These are phyloP conservation scores for Andricus curvator DNA, from an alignment of 2,888 invertebrate genomes.

Conservation along the genomic window DNA sequence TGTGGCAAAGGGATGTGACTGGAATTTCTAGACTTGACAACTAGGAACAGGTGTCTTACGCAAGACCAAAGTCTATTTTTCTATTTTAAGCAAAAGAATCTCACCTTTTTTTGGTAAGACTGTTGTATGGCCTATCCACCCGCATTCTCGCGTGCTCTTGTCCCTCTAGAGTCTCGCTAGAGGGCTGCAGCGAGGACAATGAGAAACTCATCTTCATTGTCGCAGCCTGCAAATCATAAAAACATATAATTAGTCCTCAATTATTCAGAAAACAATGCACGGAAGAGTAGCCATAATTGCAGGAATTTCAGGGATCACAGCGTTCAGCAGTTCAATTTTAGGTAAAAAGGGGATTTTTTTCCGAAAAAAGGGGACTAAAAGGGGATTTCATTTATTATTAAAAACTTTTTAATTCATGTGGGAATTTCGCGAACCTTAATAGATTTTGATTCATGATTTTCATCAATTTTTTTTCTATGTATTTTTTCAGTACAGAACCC, in stretches of 20 bases:
- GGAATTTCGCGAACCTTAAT: too few species aligned
- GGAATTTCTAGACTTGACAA: conserved; percentile 4
- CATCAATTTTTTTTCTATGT: too few species aligned
- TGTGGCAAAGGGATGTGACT: conserved; percentile 9
- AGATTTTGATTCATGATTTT: too few species aligned
- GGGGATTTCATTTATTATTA: too few species aligned
- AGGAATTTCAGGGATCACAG: not conserved
- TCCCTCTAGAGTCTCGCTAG: conserved; percentile 79
- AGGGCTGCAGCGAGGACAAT: conserved; percentile 88
- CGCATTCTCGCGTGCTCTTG: conserved; percentile 77
- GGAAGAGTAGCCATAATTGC: not conserved
- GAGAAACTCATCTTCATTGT: conserved; percentile 90
- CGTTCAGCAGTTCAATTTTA: too few species aligned
- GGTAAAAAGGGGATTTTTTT: too few species aligned
- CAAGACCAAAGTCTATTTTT: not conserved
- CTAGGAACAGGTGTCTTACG: conserved; percentile 1
- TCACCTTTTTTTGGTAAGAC: conserved; percentile 88
- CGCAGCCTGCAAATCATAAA: conserved; percentile 80
- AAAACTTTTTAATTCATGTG: too few species aligned
- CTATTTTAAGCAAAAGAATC: conserved; percentile 5
- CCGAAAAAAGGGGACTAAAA: too few species aligned
- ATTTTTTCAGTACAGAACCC: too few species aligned
- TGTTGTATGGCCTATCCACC: conserved; percentile 89
- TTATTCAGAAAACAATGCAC: conserved; percentile 7
- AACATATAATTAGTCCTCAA: conserved; percentile 40